phyloP scores from a whole-genome alignment of 2,888 invertebrate species.

The Synanthedon myopaeformis region DNA sequence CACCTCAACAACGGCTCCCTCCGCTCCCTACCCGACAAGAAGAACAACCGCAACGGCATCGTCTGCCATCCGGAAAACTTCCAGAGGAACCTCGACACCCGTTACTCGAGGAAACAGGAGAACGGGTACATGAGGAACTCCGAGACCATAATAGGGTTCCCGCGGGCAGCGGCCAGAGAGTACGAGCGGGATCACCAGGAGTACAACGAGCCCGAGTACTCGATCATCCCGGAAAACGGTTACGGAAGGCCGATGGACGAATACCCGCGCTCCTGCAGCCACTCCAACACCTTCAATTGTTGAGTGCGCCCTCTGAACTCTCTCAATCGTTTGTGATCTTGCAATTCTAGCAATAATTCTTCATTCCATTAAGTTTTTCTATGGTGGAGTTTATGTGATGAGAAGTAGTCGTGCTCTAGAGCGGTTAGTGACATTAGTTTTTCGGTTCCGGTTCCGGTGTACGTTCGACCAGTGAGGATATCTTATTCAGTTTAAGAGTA shows the following conservation, averaged over 20 bases:
- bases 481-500: slow-evolving; percentile 61
- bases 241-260: slow-evolving; percentile 39
- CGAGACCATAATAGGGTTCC: slow-evolving; percentile 55
- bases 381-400: slow-evolving; percentile 43
- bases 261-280: slow-evolving; percentile 53
- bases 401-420: slow-evolving; percentile 57
- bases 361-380: slow-evolving; percentile 67
- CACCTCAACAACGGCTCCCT: slow-evolving; percentile 65
- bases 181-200: slow-evolving; percentile 40
- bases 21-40: slow-evolving; percentile 60
- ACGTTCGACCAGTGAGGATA: slow-evolving; percentile 47
- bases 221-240: slow-evolving; percentile 55
- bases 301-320: slow-evolving; percentile 41
- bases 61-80: slow-evolving; percentile 63
- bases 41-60: slow-evolving; percentile 56
- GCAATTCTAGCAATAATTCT: slow-evolving; percentile 70
- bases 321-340: slow-evolving; percentile 64
- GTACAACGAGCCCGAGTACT: slow-evolving; percentile 65
- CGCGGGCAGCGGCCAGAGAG: slow-evolving; percentile 23
- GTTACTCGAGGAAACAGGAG: slow-evolving; percentile 64
- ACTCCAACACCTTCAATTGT: slow-evolving; percentile 68
- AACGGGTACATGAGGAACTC: slow-evolving; percentile 62
- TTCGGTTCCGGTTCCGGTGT: slow-evolving; percentile 36
- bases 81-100: slow-evolving; percentile 61
- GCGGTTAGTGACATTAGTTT: slow-evolving; percentile 57